Conservation (phyloP, 2,797 vertebrate genomes). For the Pseudochaenichthys georgianus region DNA sequence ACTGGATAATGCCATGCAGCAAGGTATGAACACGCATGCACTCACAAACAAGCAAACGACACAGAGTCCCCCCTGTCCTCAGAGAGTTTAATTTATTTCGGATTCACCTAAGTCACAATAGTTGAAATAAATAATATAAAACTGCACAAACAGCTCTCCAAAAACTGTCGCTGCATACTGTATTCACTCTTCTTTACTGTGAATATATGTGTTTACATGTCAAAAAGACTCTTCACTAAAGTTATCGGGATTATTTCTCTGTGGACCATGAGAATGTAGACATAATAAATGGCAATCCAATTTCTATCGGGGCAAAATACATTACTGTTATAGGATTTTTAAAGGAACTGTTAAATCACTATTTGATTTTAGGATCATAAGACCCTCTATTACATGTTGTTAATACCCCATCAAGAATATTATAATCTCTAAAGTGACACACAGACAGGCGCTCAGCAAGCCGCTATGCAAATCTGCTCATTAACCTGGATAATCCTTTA, state of each 20-base stretch:
- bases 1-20: constrained; percentile 97
- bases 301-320: neutral
- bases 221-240: neutral
- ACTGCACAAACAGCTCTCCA: neutral
- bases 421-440: constrained; percentile 67
- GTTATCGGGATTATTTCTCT: neutral
- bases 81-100: neutral
- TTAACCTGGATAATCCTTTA: constrained; percentile 61
- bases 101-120: neutral
- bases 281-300: neutral
- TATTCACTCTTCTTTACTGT: neutral
- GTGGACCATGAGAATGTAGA: neutral
- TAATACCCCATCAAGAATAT: constrained; percentile 70
- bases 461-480: constrained; percentile 62
- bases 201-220: neutral
- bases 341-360: constrained; percentile 28
- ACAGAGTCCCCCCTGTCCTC: neutral
- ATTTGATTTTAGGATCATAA: constrained; percentile 34
- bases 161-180: neutral
- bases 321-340: neutral
- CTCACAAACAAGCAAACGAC: neutral
- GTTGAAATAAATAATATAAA: neutral
- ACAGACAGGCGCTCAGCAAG: constrained; percentile 27
- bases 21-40: constrained; percentile 86
- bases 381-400: constrained; percentile 35